Conservation (phyloP, 2,113 vertebrate species). For the Petromus typicus region DNA sequence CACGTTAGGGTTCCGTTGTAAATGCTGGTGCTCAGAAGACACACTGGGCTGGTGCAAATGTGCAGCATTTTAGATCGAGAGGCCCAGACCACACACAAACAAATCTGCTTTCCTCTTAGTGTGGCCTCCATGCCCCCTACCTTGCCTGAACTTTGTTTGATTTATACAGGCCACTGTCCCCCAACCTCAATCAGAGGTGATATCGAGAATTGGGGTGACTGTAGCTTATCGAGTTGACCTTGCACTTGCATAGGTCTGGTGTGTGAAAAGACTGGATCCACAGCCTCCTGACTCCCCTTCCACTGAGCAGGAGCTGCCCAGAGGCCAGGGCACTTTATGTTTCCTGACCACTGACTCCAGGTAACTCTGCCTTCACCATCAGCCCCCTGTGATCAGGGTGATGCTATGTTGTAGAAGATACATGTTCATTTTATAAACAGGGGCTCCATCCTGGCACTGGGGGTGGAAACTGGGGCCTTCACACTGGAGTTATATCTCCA, state of each 20-base stretch:
- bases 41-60: neutral
- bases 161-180: neutral
- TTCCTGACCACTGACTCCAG: neutral
- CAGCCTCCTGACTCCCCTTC: neutral
- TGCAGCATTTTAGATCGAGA: neutral
- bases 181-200: neutral
- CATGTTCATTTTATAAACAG: neutral
- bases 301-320: neutral
- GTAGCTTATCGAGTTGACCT: neutral
- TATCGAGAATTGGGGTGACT: neutral
- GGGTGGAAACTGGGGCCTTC: neutral
- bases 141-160: neutral
- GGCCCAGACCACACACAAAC: neutral
- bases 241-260: neutral
- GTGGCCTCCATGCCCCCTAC: fast-evolving
- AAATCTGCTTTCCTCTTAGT: neutral
- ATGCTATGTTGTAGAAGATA: neutral
- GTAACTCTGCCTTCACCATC: neutral
- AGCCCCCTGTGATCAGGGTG: neutral
- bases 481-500: neutral
- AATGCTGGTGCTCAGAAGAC: neutral
- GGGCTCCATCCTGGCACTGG: neutral
- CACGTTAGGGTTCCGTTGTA: constrained; percentile 18
- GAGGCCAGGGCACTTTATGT: neutral
- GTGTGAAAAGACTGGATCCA: neutral